Evolutionary conservation across 2,113 vertebrate genomes (phyloP).

Genomic region (Muscicapa adusta): DNA sequence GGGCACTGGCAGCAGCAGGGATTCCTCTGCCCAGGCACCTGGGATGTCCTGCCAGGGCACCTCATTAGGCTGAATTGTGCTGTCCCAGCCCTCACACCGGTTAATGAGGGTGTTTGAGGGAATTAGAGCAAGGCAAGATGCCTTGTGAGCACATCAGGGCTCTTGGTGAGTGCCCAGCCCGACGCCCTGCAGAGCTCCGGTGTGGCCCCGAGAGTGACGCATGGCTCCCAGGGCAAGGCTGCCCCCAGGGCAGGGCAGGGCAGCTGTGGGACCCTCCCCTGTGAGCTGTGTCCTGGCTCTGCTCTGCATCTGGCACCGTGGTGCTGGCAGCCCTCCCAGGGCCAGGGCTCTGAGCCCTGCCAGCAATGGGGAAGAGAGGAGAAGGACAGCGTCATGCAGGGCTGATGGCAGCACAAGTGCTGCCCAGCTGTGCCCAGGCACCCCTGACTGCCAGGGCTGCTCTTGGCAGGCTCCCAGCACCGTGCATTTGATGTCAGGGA

Average conservation of each 20-base stretch:
- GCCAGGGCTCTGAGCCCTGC: neutral
- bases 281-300: neutral
- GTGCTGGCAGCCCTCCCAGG: neutral
- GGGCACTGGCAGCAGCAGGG: neutral
- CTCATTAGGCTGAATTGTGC: neutral
- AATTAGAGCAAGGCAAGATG: neutral
- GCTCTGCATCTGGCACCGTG: fast-evolving
- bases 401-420: fast-evolving
- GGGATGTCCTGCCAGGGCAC: neutral
- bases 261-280: neutral
- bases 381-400: neutral
- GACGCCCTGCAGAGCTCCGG: neutral
- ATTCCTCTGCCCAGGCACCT: neutral
- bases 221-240: fast-evolving
- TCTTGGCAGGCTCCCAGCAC: neutral
- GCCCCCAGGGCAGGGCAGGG: neutral
- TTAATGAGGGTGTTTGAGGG: neutral
- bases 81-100: neutral
- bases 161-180: neutral
- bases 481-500: neutral
- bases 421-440: neutral
- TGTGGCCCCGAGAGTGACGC: neutral
- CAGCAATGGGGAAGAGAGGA: fast-evolving
- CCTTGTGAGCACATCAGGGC: neutral
- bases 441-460: neutral